Percentiles rank a stretch among this genome's conserved stretches.
phyloP scores from a whole-genome alignment of 2,888 invertebrate genomes.

The Corythucha ciliata region DNA sequence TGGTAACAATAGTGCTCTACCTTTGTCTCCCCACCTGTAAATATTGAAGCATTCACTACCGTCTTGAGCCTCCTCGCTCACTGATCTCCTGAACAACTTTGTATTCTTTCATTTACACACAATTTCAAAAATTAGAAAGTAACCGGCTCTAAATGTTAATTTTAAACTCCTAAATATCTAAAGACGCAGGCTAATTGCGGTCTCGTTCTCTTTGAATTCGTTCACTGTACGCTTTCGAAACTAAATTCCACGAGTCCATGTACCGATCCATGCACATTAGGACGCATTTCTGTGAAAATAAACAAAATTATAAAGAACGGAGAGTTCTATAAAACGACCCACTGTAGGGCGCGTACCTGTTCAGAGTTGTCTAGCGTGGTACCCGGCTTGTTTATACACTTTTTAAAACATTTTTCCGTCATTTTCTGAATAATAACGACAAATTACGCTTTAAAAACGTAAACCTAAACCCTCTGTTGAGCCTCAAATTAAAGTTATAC shows the following conservation, averaged over 20 bases:
- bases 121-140: no score
- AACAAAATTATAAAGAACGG: slow-evolving; percentile 4
- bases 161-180: no score
- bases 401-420: slow-evolving; percentile 94
- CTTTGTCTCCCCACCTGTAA: no score
- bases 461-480: no score
- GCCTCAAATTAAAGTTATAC: no score
- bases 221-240: slow-evolving; percentile 77
- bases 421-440: slow-evolving; percentile 62
- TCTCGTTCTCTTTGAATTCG: slow-evolving; percentile 70
- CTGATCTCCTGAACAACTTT: no score
- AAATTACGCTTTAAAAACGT: slow-evolving; percentile 3
- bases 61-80: no score
- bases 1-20: no score
- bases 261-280: slow-evolving; percentile 98
- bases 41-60: no score
- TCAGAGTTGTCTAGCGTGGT: slow-evolving; percentile 79
- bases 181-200: slow-evolving; percentile 30
- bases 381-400: slow-evolving; percentile 86
- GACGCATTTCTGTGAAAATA: slow-evolving; percentile 69
- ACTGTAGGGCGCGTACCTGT: slow-evolving; percentile 46
- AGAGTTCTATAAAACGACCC: slow-evolving; percentile 2
- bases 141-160: no score
- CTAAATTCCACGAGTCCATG: slow-evolving; percentile 92
- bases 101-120: no score